phyloP scores from a whole-genome alignment of 2,113 vertebrate species.

The Porphyrio hochstetteri region DNA sequence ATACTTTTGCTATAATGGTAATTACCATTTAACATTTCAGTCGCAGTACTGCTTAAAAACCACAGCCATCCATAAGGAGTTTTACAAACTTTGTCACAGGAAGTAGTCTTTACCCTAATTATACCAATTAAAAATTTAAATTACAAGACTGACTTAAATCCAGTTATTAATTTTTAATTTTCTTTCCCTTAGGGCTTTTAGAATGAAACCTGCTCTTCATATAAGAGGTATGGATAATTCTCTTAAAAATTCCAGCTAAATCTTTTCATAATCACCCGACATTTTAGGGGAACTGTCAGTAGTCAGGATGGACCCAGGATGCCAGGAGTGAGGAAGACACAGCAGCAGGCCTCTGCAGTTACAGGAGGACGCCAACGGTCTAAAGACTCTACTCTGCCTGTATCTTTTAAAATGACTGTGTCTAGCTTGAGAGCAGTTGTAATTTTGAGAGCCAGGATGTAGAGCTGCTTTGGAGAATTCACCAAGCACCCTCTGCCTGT shows the following conservation, averaged over 20 bases:
- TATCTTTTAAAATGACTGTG: not conserved
- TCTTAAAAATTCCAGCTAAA: not conserved
- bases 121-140: not conserved
- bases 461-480: not conserved
- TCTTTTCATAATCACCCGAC: not conserved
- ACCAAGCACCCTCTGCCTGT: not conserved
- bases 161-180: not conserved
- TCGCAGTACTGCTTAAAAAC: not conserved
- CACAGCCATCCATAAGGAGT: not conserved
- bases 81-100: not conserved
- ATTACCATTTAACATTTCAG: not conserved
- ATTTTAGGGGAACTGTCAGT: not conserved
- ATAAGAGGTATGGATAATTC: not conserved
- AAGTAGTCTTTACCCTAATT: not conserved
- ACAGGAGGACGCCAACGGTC: not conserved
- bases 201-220: not conserved
- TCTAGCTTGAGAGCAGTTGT: not conserved
- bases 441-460: not conserved
- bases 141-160: not conserved
- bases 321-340: not conserved
- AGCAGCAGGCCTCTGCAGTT: not conserved
- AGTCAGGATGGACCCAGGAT: not conserved
- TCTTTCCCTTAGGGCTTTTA: not conserved
- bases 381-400: not conserved
- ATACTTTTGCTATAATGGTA: not conserved